Evolutionary conservation across 2,113 vertebrate species (phyloP), one percentile per base, ranked within the genome.

Genomic region (Montifringilla adamsi): DNA sequence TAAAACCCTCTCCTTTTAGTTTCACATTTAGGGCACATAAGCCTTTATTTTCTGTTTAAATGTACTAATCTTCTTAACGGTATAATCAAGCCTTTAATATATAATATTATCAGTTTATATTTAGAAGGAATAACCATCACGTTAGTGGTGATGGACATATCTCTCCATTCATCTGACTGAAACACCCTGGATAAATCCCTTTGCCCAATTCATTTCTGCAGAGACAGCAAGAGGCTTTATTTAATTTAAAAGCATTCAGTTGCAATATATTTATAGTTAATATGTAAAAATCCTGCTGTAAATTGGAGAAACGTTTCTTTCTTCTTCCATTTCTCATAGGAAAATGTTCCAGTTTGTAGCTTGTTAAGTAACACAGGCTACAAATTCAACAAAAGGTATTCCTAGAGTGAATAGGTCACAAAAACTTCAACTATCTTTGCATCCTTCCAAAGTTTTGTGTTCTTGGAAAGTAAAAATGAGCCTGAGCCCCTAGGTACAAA

Each of bases 91-190:
- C 53, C 60, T 89, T 76, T 84, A 95, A 97, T 82, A 94, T 89
- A 84, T 75, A 92, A 96, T 92, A 95, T 86, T 91, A 96, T 94
- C 90, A 93, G 93, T 95, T 95, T 96, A 96, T 95, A 97, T 96
- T 96, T 96, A 96, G 95, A 93, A 96, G 60, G 91, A 92, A 93
- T 95, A 96, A 93, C 93, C 3, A 52, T 90, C 94, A 96, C 0
- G n/a, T 89, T 89, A 87, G 75, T 47, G 49, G 41, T 95, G 95
- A 96, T 72, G 80, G 90, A 95, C 85, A 79, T 95, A 95, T 97
- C 96, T 95, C 76, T 90, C 58, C 85, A 94, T 87, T 96, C 96
- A 97, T 96, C 96, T 92, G 91, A 78, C 91, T 95, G 93, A 96
- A 95, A 95, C 93, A 96, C 93, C 50, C 95, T 59, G 79, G 24